Evolutionary conservation across 2,113 vertebrate species (phyloP), one percentile per base, ranked within the genome.

Genomic region (Passer domesticus): DNA sequence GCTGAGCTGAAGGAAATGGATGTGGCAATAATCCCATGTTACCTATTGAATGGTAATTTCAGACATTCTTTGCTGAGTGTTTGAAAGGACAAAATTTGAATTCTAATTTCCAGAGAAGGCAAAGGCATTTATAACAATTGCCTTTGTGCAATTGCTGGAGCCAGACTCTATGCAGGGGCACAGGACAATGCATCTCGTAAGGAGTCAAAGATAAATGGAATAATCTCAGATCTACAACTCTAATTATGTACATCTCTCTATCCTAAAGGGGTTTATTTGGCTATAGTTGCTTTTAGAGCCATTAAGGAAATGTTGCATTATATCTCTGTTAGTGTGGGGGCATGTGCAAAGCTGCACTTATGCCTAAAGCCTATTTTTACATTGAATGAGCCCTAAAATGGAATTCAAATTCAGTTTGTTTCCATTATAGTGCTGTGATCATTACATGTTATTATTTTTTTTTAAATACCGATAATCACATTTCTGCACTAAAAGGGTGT

Each of bases 11-110:
- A 91, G 55, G 44, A 82, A 93, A 91, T 52, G 50, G 50, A 85
- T 87, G 95, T 82, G 84, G 89, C 63, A 91, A 84, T 47, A 89
- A 90, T 91, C 85, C 49, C 49, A 2, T 23, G 85, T 60, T 75
- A 86, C 72, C 73, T 76, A 46, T 9, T 83, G 92, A 95, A 91
- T 74, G 82, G 46, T 91, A 77, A 91, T 79, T 94, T 69, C 64
- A 60, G 63, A 33, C 18, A 33, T 68, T 37, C 87, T 33, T 90
- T 81, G 63, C 41, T 13, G 70, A 83, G 46, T 14, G 64, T 87
- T 78, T 85, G 78, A 93, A 94, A 91, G 89, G 93, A 91, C 87
- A 91, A 94, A 90, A 89, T 93, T 93, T 90, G 77, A 97, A 94
- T 95, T 91, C 66, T 93, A 82, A 80, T 92, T 93, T 90, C 64